These are phyloP conservation scores for Drosophila picticornis DNA, from an alignment of 2,888 invertebrate genomes.

Conservation along the genomic window DNA sequence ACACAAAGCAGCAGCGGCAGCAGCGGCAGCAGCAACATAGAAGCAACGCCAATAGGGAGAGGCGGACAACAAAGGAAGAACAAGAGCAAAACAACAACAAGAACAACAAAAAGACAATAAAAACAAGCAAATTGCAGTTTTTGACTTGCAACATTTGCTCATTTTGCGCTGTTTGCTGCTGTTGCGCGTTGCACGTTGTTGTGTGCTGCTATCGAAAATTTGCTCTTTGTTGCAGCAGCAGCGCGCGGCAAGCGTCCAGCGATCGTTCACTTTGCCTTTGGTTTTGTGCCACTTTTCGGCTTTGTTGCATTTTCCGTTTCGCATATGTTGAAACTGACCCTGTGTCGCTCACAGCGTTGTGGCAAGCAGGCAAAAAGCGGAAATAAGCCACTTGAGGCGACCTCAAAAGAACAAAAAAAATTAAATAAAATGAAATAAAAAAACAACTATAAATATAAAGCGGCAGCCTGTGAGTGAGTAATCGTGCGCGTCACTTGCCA, in stretches of 20 bases:
- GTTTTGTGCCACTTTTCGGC: slow-evolving; percentile 52
- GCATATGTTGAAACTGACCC: slow-evolving; percentile 56
- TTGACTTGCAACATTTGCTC: slow-evolving; percentile 4
- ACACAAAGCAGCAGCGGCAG: slow-evolving; percentile 44
- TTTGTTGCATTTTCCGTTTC: slow-evolving; percentile 24
- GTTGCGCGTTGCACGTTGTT: neutral
- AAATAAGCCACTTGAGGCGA: slow-evolving; percentile 77
- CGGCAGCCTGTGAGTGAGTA: slow-evolving; percentile 55
- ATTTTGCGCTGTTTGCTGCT: neutral
- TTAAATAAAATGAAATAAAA: neutral
- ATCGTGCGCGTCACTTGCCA: slow-evolving; percentile 72
- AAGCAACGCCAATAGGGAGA: slow-evolving; percentile 52
- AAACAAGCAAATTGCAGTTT: slow-evolving; percentile 56
- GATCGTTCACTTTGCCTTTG: slow-evolving; percentile 51
- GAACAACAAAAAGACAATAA: neutral
- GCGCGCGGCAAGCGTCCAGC: slow-evolving; percentile 36
- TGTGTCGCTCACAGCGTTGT: neutral
- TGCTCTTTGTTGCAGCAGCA: slow-evolving; percentile 51
- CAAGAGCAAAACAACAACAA: slow-evolving; percentile 41
- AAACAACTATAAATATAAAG: neutral
- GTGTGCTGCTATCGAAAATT: slow-evolving; percentile 67
- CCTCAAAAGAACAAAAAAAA: slow-evolving; percentile 56
- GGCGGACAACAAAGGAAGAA: slow-evolving; percentile 49
- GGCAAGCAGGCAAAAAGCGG: slow-evolving; percentile 64
- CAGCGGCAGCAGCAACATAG: slow-evolving; percentile 48